Percentiles rank a stretch among this genome's conserved stretches.
phyloP scores from a whole-genome alignment of 2,113 vertebrate species.

The Acanthochromis polyacanthus region DNA sequence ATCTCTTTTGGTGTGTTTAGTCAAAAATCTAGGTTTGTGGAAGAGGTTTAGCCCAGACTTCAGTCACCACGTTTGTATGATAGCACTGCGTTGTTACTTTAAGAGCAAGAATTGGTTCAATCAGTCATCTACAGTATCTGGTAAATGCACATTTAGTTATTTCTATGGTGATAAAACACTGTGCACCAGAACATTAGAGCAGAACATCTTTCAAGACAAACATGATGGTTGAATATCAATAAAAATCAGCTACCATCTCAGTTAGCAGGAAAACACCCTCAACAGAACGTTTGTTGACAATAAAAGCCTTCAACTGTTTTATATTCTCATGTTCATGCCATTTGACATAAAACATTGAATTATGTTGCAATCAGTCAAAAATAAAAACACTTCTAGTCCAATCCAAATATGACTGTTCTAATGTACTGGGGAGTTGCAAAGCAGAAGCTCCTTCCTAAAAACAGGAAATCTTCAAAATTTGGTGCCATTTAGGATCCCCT shows the following conservation, averaged over 20 bases:
- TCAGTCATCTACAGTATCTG: background rate
- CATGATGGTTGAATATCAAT: background rate
- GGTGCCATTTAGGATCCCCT: constrained; percentile 14
- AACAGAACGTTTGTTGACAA: constrained; percentile 4
- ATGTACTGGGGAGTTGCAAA: constrained; percentile 5
- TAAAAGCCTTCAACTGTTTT: background rate
- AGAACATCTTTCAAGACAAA: background rate
- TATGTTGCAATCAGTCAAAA: too few species aligned
- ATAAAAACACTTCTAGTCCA: background rate
- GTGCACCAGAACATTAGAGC: constrained; percentile 18
- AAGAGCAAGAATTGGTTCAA: background rate
- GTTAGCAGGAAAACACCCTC: background rate
- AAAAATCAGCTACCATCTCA: background rate
- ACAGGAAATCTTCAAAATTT: too few species aligned
- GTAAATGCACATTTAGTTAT: background rate
- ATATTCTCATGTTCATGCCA: too few species aligned
- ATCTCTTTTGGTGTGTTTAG: constrained; percentile 2
- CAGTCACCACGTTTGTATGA: background rate
- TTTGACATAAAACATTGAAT: too few species aligned
- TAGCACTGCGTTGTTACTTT: background rate
- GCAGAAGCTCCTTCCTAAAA: background rate
- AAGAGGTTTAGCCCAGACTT: background rate
- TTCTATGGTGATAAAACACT: background rate
- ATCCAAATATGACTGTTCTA: background rate
- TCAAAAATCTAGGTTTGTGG: constrained; percentile 20